Percentiles rank a stretch among this genome's conserved stretches.
Conservation (phyloP, 1,140 invertebrate species). For the Periplaneta americana region DNA sequence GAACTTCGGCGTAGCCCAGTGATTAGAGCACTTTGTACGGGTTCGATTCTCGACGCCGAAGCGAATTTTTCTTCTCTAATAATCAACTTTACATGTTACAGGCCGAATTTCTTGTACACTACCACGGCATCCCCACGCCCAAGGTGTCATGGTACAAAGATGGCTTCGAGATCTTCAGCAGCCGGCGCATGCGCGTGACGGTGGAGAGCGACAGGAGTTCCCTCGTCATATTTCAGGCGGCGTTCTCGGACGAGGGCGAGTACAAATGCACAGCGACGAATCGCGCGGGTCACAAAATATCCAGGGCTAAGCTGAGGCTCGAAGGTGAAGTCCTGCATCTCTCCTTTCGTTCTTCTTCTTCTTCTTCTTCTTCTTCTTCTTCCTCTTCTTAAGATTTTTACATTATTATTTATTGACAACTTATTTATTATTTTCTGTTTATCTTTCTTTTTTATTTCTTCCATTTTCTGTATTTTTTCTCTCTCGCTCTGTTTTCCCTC, state of each 20-base stretch:
- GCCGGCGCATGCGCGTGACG: conserved; percentile 66
- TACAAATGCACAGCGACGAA: conserved; percentile 86
- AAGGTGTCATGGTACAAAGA: conserved; percentile 92
- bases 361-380: neutral
- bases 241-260: conserved; percentile 75
- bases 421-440: too few species aligned
- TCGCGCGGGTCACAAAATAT: conserved; percentile 68
- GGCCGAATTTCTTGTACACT: conserved; percentile 75
- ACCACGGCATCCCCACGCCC: conserved; percentile 75
- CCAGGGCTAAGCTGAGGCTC: conserved; percentile 62
- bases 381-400: too few species aligned
- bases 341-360: neutral
- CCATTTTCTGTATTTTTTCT: too few species aligned
- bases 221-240: conserved; percentile 74
- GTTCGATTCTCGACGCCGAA: too few species aligned
- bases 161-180: conserved; percentile 79
- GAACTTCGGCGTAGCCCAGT: too few species aligned
- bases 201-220: conserved; percentile 72
- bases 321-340: conserved; percentile 46
- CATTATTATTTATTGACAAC: too few species aligned
- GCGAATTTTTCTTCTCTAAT: too few species aligned
- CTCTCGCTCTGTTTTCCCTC: too few species aligned
- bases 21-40: too few species aligned
- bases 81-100: too few species aligned
- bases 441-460: too few species aligned